Evolutionary conservation across 2,888 invertebrate species (phyloP), one percentile per base, ranked within the genome.

Genomic region (Pterobdella sp.): DNA sequence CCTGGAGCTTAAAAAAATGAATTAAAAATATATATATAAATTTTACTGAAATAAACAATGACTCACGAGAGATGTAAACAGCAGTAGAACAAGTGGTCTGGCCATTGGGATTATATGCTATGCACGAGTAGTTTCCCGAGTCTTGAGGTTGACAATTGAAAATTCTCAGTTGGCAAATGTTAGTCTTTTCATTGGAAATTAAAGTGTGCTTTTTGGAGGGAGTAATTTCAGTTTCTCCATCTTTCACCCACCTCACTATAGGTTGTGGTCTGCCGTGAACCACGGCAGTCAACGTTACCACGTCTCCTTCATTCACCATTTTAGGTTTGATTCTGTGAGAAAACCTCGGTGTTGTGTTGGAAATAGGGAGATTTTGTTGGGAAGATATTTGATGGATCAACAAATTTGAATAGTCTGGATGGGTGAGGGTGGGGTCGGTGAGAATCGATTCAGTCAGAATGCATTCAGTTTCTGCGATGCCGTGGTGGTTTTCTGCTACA

Each of bases 21-120:
- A n/a, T n/a, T n/a, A n/a, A n/a, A n/a, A n/a, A n/a, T n/a, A n/a
- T n/a, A n/a, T n/a, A n/a, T n/a, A n/a, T n/a, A n/a, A 42, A 42
- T 7, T 42, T 42, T 42, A 42, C 22, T 42, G 49, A 22, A 42
- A 42, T 14, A 42, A 42, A 42, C 4, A n/a, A 29, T 14, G 73
- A 77, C 78, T 78, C 68, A 78, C 78, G 77, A 81, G 88, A 88
- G 0, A 92, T 90, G 26, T 87, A 87, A 4, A 92, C 83, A n/a
- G 84, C 86, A 18, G 90, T 91, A 56, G 86, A 87, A 0, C 90
- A 90, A 80, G 90, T 90, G 7, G 93, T 94, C 74, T 88, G 88
- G 65, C 96, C 96, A 36, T 93, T 88, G 49, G 91, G 85, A 82
- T 96, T 97, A 0, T 90, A 90, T n/a, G 95, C 95, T 75, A 93